Evolutionary conservation across 2,113 vertebrate species (phyloP).

Genomic region (Platanista minor): DNA sequence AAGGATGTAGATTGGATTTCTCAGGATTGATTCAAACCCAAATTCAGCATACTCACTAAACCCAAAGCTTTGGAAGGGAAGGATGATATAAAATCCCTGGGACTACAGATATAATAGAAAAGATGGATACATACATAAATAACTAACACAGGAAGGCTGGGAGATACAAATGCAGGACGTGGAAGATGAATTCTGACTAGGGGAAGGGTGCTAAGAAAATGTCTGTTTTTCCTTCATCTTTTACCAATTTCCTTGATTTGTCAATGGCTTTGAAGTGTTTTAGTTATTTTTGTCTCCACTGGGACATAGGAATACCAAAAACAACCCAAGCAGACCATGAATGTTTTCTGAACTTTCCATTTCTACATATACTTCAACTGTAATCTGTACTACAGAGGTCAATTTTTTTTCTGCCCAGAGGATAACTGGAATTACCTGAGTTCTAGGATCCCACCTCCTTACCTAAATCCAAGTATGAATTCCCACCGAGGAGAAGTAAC

Average conservation of each 20-base stretch:
- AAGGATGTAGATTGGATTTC: constrained; percentile 9
- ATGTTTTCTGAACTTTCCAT: not conserved
- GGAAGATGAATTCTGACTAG: not conserved
- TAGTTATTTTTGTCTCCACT: not conserved
- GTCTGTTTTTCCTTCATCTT: not conserved
- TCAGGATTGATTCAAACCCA: constrained; percentile 48
- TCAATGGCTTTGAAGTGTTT: constrained; percentile 30
- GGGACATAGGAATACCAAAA: not conserved
- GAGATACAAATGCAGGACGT: not conserved
- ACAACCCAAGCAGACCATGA: not conserved
- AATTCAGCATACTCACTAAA: not conserved
- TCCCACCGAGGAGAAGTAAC: not conserved
- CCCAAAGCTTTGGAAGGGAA: not conserved
- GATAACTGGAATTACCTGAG: not conserved
- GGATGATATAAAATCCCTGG: not conserved
- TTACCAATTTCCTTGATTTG: not conserved
- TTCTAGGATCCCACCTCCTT: not conserved
- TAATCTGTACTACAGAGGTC: not conserved
- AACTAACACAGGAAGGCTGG: not conserved
- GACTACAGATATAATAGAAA: not conserved
- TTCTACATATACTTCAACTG: not conserved
- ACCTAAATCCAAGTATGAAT: not conserved
- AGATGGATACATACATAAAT: not conserved
- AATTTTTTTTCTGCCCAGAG: not conserved
- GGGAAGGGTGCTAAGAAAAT: not conserved